Evolutionary conservation across 2,797 vertebrate species (phyloP).

Genomic region (Anisognathus igniventris): DNA sequence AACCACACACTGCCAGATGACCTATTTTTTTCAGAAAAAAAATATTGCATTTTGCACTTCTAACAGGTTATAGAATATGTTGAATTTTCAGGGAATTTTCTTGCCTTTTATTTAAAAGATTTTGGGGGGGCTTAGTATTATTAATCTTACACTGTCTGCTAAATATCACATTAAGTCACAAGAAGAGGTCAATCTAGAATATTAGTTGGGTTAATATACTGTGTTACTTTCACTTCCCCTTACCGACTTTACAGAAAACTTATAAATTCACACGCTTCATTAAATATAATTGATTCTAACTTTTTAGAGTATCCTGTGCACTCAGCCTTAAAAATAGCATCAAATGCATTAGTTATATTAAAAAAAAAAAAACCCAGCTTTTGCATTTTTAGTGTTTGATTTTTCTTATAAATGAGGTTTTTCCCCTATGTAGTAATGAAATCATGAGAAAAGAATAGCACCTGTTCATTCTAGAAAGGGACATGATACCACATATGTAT

Average conservation of each 20-base stretch:
- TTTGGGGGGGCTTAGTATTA: neutral
- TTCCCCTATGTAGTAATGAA: neutral
- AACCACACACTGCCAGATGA: neutral
- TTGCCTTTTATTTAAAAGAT: neutral
- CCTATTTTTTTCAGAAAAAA: neutral
- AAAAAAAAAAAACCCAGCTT: neutral
- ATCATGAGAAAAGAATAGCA: neutral
- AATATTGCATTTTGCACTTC: neutral
- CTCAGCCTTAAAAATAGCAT: neutral
- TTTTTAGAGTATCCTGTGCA: neutral
- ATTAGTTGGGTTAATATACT: neutral
- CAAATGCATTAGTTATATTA: neutral
- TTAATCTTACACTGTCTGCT: neutral
- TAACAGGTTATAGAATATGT: neutral
- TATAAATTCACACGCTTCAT: neutral
- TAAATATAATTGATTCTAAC: conserved; percentile 1
- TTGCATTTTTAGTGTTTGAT: neutral
- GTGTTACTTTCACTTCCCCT: neutral
- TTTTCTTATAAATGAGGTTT: neutral
- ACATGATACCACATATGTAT: too few relatives aligned
- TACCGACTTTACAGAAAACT: neutral
- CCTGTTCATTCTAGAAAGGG: neutral
- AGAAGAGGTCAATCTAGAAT: neutral
- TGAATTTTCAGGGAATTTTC: neutral
- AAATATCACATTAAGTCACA: neutral